A percentile compares a stretch with the other conserved stretches of the same genome.
phyloP scores from a whole-genome alignment of 2,113 vertebrate genomes.

The Spilogale gracilis region DNA sequence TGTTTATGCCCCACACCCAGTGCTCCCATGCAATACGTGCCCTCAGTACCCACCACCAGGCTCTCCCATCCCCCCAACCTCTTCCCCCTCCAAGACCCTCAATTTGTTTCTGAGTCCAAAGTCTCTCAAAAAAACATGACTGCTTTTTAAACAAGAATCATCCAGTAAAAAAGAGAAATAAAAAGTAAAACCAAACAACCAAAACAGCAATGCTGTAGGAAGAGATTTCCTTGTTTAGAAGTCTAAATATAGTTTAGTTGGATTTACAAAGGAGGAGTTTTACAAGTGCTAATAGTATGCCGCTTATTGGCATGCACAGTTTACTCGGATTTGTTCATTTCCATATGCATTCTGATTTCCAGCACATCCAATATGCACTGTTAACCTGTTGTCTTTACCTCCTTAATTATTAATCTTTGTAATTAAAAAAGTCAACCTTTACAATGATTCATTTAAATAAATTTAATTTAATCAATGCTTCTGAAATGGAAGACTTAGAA shows the following conservation, averaged over 20 bases:
- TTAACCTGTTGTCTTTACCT: slow-evolving; percentile 67
- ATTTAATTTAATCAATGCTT: slow-evolving; percentile 50
- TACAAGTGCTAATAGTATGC: slow-evolving; percentile 78
- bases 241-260: slow-evolving; percentile 68
- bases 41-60: too few relatives aligned
- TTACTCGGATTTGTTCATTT: slow-evolving; percentile 69
- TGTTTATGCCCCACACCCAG: too few relatives aligned
- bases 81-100: too few relatives aligned
- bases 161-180: slow-evolving; percentile 39
- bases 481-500: slow-evolving; percentile 25
- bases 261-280: slow-evolving; percentile 70
- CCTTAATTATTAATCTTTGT: slow-evolving; percentile 50
- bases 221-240: slow-evolving; percentile 75
- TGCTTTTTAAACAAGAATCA: not conserved
- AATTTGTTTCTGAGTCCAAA: too few relatives aligned
- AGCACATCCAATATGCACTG: slow-evolving; percentile 64
- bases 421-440: slow-evolving; percentile 69
- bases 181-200: not conserved
- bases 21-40: too few relatives aligned
- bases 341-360: slow-evolving; percentile 54
- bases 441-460: slow-evolving; percentile 70
- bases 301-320: slow-evolving; percentile 68
- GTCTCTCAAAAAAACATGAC: too few relatives aligned
- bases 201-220: not conserved
- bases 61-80: too few relatives aligned